Evolutionary conservation across 2,888 invertebrate species (phyloP).

Genomic region (Folsomia manolachei): DNA sequence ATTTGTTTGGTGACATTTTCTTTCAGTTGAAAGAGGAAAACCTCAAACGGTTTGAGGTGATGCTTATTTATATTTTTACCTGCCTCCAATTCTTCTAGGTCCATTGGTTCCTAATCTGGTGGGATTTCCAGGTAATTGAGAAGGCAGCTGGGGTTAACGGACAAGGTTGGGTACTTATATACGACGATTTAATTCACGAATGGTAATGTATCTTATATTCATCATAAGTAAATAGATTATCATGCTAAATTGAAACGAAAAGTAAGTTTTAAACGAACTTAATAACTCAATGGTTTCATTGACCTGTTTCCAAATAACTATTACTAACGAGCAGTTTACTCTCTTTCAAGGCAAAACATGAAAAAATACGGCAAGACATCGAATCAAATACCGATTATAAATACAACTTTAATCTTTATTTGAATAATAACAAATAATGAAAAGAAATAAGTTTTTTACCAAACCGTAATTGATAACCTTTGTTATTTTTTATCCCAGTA

Average conservation of each 20-base stretch:
- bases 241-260: neutral
- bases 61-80: neutral
- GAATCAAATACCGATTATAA: neutral
- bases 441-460: neutral
- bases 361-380: neutral
- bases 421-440: constrained; percentile 4
- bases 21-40: neutral
- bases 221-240: too few relatives aligned
- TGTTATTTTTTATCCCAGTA: constrained; percentile 7
- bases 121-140: constrained; percentile 3
- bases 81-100: neutral
- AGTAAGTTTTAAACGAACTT: neutral
- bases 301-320: neutral
- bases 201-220: neutral
- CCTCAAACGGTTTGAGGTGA: neutral
- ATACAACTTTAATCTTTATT: constrained; percentile 11
- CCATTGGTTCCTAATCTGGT: constrained; percentile 15
- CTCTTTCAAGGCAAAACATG: neutral
- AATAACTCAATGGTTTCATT: neutral
- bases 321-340: too few relatives aligned
- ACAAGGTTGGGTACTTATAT: too few relatives aligned
- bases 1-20: neutral
- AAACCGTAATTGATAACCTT: constrained; percentile 14
- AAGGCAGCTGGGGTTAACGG: neutral
- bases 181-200: too few relatives aligned